Evolutionary conservation across 2,888 invertebrate species (phyloP).

Genomic region (Lypha dubia): DNA sequence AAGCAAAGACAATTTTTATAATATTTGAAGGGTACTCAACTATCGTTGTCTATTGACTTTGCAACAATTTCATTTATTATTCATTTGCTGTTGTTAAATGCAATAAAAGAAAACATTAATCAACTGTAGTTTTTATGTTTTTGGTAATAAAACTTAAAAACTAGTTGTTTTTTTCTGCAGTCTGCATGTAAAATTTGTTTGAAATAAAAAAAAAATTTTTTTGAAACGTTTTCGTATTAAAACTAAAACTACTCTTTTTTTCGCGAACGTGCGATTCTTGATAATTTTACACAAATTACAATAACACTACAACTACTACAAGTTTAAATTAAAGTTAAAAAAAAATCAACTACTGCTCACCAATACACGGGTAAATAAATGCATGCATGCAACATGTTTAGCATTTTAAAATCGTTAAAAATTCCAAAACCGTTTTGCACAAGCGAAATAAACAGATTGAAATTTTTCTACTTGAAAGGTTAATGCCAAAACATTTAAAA

Average conservation of each 20-base stretch:
- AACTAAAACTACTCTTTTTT: slow-evolving; percentile 54
- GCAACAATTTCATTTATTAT: slow-evolving; percentile 16
- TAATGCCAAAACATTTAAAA: slow-evolving; percentile 8
- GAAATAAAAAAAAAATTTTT: neutral
- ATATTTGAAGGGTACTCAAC: neutral
- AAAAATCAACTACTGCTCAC: neutral
- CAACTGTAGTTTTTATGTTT: slow-evolving; percentile 33
- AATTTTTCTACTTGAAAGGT: slow-evolving; percentile 12
- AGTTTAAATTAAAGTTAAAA: slow-evolving; percentile 29
- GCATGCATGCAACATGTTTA: slow-evolving; percentile 33
- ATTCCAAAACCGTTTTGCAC: slow-evolving; percentile 23
- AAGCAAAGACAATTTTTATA: neutral
- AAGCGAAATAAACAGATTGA: slow-evolving; percentile 6
- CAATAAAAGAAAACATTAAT: slow-evolving; percentile 53
- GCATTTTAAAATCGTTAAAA: slow-evolving; percentile 58
- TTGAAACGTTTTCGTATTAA: slow-evolving; percentile 35
- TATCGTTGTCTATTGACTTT: neutral
- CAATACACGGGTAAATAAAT: neutral
- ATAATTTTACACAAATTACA: slow-evolving; percentile 61
- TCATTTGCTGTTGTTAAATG: slow-evolving; percentile 33
- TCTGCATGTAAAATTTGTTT: slow-evolving; percentile 16
- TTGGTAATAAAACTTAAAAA: slow-evolving; percentile 20
- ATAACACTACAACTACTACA: slow-evolving; percentile 37
- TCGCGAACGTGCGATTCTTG: slow-evolving; percentile 67
- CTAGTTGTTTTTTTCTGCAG: slow-evolving; percentile 21